phyloP scores from a whole-genome alignment of 2,113 vertebrate genomes.

The Oreochromis tanganicae region DNA sequence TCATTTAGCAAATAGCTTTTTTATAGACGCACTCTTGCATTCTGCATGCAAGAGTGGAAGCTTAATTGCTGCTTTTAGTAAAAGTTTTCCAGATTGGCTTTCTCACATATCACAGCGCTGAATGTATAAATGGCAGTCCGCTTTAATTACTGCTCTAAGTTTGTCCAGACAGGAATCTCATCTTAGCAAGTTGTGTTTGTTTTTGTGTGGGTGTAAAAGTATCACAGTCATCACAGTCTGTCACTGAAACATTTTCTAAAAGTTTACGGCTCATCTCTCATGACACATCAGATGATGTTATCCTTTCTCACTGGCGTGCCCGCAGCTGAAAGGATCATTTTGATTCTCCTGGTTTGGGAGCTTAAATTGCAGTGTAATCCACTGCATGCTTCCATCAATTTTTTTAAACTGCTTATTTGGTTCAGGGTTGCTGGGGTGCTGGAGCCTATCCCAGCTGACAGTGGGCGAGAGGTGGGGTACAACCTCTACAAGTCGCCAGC shows the following conservation, averaged over 20 bases:
- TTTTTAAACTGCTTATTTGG: background rate
- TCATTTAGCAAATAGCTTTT: background rate
- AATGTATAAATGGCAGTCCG: background rate
- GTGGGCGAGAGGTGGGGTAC: background rate
- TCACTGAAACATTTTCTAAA: background rate
- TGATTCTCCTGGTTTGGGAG: background rate
- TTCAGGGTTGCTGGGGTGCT: background rate
- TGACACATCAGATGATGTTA: background rate
- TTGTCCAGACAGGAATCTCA: background rate
- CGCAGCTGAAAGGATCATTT: background rate
- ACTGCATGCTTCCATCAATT: background rate
- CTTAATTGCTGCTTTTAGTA: background rate
- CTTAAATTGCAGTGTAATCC: background rate
- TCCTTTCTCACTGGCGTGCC: background rate
- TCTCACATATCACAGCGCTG: background rate
- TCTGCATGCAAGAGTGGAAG: background rate
- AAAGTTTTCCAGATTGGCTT: background rate
- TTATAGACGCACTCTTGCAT: background rate
- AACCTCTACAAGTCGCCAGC: background rate
- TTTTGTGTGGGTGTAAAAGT: background rate
- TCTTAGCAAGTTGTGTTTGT: background rate
- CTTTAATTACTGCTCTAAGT: background rate
- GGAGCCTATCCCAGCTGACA: background rate
- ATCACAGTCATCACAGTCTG: background rate
- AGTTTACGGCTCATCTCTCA: background rate